Base-by-base conservation (phyloP, 1,140 invertebrate genomes). In the Macrobrachium nipponense region DNA sequence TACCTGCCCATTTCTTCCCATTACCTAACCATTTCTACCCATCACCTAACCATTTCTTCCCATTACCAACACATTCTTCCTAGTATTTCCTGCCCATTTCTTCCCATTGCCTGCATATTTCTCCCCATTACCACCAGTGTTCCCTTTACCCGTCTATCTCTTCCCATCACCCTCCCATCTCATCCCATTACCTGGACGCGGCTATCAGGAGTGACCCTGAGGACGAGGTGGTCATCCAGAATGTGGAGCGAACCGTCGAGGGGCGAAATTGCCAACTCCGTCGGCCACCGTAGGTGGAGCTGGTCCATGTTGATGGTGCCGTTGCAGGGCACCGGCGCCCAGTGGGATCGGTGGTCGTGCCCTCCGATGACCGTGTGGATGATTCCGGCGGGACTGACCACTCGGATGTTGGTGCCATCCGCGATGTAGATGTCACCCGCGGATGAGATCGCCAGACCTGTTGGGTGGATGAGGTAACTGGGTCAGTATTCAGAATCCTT, bases 271-370 rank as follows among this genome's bases (percentile, higher is more conserved):
- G 97, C 95, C 2, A 99, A 91, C 90, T 98, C 96, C 0, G 97
- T 98, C 5, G 98, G 98, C 97, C 97, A 99, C 72, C 97, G 93
- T 18, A 99, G 92, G 90, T 97, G 89, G 90, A 94, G 93, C 92
- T 98, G 96, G 90, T 98, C 96, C 44, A 98, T 93, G 89, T 96
- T 96, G 12, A 98, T 91, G 0, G 97, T 98, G 61, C 97, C 96
- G 90, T 98, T 96, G 91, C 97, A 99, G 0, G 97, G 97, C 79
- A 98, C 96, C 0, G 98, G 97, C 90, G 97, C 97, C 97, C 97
- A 99, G 90, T 98, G 96, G 0, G 96, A 95, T 90, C 97, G 96
- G 90, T 98, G 97, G 94, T 97, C 96, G 90, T 98, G 97, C 89
- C 97, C 97, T 44, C 97, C 97, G 90, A 98, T 98, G 0, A 98